Percentiles rank a stretch among this genome's conserved stretches.
Evolutionary conservation across 2,888 invertebrate species (phyloP).

Genomic region (Rhagonycha fulva): DNA sequence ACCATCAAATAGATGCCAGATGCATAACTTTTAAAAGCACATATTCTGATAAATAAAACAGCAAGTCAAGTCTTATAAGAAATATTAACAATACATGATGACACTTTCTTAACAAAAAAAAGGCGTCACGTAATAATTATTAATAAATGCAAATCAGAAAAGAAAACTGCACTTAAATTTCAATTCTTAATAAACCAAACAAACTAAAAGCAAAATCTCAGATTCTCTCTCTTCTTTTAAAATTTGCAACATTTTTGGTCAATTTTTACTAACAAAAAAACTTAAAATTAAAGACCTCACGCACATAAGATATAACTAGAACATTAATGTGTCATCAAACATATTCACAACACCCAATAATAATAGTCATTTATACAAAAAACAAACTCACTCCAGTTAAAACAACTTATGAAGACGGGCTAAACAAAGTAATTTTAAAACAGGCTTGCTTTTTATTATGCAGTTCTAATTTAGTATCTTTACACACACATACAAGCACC

Average conservation of each 20-base stretch:
- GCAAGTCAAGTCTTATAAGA: neutral
- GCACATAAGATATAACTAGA: constrained; percentile 34
- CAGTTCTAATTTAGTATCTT: neutral
- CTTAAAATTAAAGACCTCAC: constrained; percentile 25
- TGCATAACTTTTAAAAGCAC: neutral
- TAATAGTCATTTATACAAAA: constrained; percentile 27
- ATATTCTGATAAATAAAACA: constrained; percentile 1
- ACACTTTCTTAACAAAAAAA: neutral
- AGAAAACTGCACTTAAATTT: neutral
- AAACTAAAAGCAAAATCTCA: constrained; percentile 5
- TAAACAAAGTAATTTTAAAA: neutral
- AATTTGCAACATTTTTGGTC: constrained; percentile 17
- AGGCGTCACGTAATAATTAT: neutral
- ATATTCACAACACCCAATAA: constrained; percentile 29
- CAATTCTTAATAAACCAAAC: neutral
- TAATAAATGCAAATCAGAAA: neutral
- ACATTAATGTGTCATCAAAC: constrained; percentile 31
- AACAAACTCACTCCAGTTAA: constrained; percentile 18
- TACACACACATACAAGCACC: neutral
- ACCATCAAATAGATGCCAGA: neutral
- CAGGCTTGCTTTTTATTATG: neutral
- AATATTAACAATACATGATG: neutral
- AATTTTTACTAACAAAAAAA: constrained; percentile 28
- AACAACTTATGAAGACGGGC: constrained; percentile 16
- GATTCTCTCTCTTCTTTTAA: neutral